Evolutionary conservation across 2,113 vertebrate species (phyloP), one percentile per base, ranked within the genome.

Genomic region (Thomomys bottae): DNA sequence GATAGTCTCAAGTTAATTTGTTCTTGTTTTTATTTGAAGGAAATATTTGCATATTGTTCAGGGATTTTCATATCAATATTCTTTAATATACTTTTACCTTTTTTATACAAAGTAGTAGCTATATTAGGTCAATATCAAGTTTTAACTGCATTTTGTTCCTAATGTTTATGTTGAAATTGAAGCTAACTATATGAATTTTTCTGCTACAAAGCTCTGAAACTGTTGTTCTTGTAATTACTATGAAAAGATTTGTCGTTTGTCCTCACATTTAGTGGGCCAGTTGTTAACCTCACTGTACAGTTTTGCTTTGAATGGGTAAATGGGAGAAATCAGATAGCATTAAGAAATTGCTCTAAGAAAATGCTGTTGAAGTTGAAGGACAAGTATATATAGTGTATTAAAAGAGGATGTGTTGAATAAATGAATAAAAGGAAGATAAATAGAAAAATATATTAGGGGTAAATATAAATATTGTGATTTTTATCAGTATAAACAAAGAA

Each of bases 1-100:
- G 66, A 90, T 92, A 94, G n/a, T 88, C 87, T 97, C 97, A 94
- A 80, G 93, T 97, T 98, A 96, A 96, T 96, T 95, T 93, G 63
- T 93, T 93, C 81, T 97, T 97, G 2, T 5, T 93, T 95, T 97
- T 91, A 91, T 96, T 94, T 97, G 93, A 95, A 95, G 77, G 57
- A 80, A 28, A 23, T 92, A 90, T 84, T 97, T 95, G 90, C 96
- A 82, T 94, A 88, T 86, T 97, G 28, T 92, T 96, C 93, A 94
- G 57, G 90, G 32, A 42, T 96, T 88, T 95, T 96, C 83, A 76
- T 96, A 95, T 92, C 85, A 92, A 15, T 90, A 66, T 73, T 85
- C 84, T 93, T 97, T 28, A 96, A 78, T 95, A 93, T 84, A 67
- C 92, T 36, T 94, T 96, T 45, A 40, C 30, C 26, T 96, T 97